Evolutionary conservation across 2,113 vertebrate genomes (phyloP), one percentile per base, ranked within the genome.

Genomic region (Monopterus albus): DNA sequence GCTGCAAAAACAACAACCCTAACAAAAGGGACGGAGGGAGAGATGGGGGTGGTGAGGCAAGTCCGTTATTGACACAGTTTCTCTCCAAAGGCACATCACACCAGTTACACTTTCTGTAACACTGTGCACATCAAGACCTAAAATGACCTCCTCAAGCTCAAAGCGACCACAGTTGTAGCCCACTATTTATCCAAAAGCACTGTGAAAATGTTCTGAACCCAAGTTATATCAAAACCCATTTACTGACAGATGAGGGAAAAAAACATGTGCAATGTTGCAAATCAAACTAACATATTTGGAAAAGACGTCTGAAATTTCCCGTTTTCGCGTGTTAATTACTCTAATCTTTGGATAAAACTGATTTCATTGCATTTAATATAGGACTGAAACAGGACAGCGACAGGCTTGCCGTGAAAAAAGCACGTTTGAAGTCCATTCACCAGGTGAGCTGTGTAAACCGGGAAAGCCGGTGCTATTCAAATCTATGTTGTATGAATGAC

Each of bases 401-500:
- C 25, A 2, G 17, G 18, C 12, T 35, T 6, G 14, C 25, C 4
- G 23, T 7, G 46, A n/a, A 43, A 38, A 38, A 14, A 50, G 6
- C 8, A 7, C 18, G 25, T 18, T 0, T 31, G 3, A 23, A 67
- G 31, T 40, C 49, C 78, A 62, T 63, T 78, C 74, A 72, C 67
- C 23, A 18, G 53, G 58, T 15, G 39, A 12, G 52, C 39, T 38
- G 29, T 18, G 26, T 2, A 39, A 68, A 58, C 82, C 86, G 88
- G 85, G 69, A 70, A 86, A 86, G 80, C 85, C 85, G 85, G 87
- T 80, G n/a, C 18, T 40, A 35, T 75, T 82, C 43, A 72, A 82
- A 72, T 3, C 45, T 9, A 5, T 9, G 23, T 39, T 8, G 14
- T n/a, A 15, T 71, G 71, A 73, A 75, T 78, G 75, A 45, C 55